These are phyloP conservation scores for Euwallacea fornicatus DNA, from an alignment of 1,140 invertebrate genomes.

Conservation along the genomic window DNA sequence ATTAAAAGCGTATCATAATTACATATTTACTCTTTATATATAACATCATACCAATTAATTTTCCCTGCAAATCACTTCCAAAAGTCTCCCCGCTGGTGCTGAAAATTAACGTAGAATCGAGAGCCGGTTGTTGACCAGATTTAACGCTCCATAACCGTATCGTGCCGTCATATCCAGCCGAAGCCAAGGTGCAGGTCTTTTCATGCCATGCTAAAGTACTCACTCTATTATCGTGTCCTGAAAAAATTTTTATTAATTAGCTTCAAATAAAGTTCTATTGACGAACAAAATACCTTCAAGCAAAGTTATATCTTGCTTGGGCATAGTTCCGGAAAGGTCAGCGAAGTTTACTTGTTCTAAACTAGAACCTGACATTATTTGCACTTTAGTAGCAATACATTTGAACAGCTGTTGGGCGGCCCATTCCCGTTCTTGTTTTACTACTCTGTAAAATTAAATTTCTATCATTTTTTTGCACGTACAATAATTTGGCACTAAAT, in stretches of 20 bases:
- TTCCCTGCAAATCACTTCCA: conserved; percentile 59
- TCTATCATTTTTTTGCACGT: not conserved
- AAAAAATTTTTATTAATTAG: conserved; percentile 14
- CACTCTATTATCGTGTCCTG: conserved; percentile 57
- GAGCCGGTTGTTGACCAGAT: conserved; percentile 49
- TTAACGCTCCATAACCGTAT: conserved; percentile 62
- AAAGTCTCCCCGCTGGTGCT: conserved; percentile 57
- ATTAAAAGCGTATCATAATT: not conserved
- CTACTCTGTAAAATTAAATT: conserved; percentile 14
- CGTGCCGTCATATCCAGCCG: conserved; percentile 68
- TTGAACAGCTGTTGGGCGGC: conserved; percentile 61
- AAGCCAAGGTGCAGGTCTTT: conserved; percentile 57
- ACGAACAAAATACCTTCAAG: conserved; percentile 53
- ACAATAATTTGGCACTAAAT: conserved; percentile 11
- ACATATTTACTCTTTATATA: not conserved
- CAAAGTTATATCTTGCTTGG: conserved; percentile 52
- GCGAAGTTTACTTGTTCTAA: conserved; percentile 54
- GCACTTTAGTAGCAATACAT: conserved; percentile 48
- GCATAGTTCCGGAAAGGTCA: conserved; percentile 56
- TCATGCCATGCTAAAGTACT: conserved; percentile 54
- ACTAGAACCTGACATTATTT: conserved; percentile 43
- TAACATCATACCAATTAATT: conserved; percentile 51
- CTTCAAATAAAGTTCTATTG: not conserved
- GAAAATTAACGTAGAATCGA: conserved; percentile 65
- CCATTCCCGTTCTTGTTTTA: conserved; percentile 60